Percentiles rank a stretch among this genome's conserved stretches.
Conservation (phyloP, 2,797 vertebrate genomes). For the Malacoraja senta region DNA sequence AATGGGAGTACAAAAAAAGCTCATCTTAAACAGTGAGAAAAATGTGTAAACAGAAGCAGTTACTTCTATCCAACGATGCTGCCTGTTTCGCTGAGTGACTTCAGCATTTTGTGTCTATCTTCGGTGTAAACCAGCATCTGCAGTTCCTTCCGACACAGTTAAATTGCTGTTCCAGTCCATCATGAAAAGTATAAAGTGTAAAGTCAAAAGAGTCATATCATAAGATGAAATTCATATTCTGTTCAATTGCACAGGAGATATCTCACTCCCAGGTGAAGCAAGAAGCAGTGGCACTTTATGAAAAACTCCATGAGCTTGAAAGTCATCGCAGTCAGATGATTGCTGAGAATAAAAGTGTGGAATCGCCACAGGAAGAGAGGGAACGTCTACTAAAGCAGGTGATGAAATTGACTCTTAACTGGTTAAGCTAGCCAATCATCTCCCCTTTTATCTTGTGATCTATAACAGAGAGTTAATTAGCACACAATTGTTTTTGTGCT, state of each 20-base stretch:
- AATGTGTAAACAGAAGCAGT: background rate
- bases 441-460: too few species aligned
- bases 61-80: too few species aligned
- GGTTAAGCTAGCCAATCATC: too few species aligned
- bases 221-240: background rate
- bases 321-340: conserved; percentile 70
- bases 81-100: too few species aligned
- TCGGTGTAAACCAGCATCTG: too few species aligned
- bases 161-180: too few species aligned
- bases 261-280: conserved; percentile 76
- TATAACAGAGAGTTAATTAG: background rate
- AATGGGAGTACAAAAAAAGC: too few species aligned
- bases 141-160: too few species aligned
- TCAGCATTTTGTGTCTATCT: too few species aligned
- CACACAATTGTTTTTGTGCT: background rate
- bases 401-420: conserved; percentile 38
- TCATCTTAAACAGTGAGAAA: too few species aligned
- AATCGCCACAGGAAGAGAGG: conserved; percentile 80
- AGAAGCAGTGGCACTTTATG: conserved; percentile 72
- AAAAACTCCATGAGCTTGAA: conserved; percentile 70
- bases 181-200: too few species aligned
- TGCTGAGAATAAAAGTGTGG: conserved; percentile 75
- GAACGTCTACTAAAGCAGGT: conserved; percentile 84
- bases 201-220: background rate
- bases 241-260: conserved; percentile 65